Percentiles rank a stretch among this genome's conserved stretches.
Conservation (phyloP, 2,797 vertebrate species). For the Smutsia temminckii region DNA sequence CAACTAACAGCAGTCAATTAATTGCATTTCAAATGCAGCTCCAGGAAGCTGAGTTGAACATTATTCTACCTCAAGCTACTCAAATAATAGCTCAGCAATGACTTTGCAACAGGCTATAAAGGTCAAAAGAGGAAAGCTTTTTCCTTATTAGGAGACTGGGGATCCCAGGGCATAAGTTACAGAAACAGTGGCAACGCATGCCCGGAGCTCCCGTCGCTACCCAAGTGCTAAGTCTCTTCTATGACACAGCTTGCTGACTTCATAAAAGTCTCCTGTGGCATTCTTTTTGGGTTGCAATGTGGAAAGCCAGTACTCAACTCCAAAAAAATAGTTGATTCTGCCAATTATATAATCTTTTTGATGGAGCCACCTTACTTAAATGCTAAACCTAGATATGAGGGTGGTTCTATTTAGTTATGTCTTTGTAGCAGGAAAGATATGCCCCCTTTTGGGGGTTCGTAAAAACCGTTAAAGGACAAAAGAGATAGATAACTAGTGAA, state of each 20-base stretch:
- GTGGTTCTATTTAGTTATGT: background rate
- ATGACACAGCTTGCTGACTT: background rate
- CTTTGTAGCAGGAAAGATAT: conserved; percentile 7
- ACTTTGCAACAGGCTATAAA: conserved; percentile 87
- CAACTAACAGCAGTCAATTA: conserved; percentile 92
- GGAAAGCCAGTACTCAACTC: background rate
- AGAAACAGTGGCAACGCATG: conserved; percentile 79
- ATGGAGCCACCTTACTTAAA: conserved; percentile 3
- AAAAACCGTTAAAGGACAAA: background rate
- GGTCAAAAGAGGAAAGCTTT: conserved; percentile 84
- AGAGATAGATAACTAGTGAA: background rate
- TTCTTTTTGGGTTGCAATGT: conserved; percentile 53
- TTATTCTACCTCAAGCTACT: conserved; percentile 88
- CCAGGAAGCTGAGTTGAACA: conserved; percentile 89
- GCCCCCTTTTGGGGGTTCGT: background rate
- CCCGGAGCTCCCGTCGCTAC: conserved; percentile 63
- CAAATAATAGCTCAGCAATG: conserved; percentile 87
- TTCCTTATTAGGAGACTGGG: conserved; percentile 77
- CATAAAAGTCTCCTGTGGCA: background rate
- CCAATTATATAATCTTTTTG: background rate
- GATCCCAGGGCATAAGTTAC: conserved; percentile 79
- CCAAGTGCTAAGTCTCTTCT: conserved; percentile 66
- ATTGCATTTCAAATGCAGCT: conserved; percentile 89
- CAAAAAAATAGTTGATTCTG: conserved; percentile 53
- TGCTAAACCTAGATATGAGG: background rate